phyloP scores from a whole-genome alignment of 2,113 vertebrate species.

The Aix galericulata region DNA sequence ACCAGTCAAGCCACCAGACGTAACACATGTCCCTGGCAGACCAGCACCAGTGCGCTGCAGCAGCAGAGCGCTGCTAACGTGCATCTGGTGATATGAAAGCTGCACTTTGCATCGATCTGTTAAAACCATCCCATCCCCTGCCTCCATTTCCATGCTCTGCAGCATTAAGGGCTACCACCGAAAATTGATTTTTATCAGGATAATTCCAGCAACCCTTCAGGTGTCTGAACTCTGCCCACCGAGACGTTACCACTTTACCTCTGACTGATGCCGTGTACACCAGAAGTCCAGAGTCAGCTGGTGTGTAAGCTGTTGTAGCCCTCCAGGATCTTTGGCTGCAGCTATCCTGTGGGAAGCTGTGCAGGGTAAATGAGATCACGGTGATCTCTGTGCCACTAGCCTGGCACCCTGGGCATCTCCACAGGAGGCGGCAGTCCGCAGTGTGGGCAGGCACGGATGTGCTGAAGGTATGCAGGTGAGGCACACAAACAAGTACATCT shows the following conservation, averaged over 20 bases:
- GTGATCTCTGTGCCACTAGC: background rate
- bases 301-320: background rate
- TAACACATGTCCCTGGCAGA: background rate
- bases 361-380: background rate
- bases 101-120: background rate
- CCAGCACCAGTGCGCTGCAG: background rate
- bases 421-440: rapidly evolving
- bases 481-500: background rate
- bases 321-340: background rate
- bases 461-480: background rate
- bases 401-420: background rate
- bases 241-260: rapidly evolving
- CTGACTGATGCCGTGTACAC: rapidly evolving
- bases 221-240: background rate
- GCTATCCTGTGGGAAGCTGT: background rate
- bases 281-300: background rate
- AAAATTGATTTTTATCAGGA: background rate
- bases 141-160: background rate
- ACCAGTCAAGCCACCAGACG: background rate
- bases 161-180: background rate
- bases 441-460: background rate
- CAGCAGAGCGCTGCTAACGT: rapidly evolving
- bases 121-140: background rate
- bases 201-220: background rate
- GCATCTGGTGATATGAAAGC: background rate